Evolutionary conservation across 30 jellyfish, hydroid and myxozoan species (phyloP), one percentile per base, ranked within the genome.

Genomic region (Hydractinia symbiolongicarpus): DNA sequence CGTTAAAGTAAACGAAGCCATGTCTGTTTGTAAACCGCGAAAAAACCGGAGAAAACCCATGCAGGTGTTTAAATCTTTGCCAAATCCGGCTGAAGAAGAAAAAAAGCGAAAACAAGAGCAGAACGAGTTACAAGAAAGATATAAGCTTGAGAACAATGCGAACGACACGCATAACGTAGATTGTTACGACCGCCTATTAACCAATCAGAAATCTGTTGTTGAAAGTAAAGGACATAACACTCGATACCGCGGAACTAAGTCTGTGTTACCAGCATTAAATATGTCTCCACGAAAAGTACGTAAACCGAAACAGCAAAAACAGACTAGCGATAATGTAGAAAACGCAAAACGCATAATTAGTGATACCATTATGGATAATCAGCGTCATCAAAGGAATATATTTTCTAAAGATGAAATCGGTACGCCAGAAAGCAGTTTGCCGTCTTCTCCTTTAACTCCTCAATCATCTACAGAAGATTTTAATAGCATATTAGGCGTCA

Each of bases 31-130:
- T 60, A 57, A 19, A 54, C 85, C 78, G 8, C 85, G 79, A 49
- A 77, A 77, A 30, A 77, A 77, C 3, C 44, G 85, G 4, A 53
- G 85, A 15, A 77, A 77, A 58, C 85, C 85, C 13, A n/a, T 77
- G 8, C 75, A 77, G 6, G 85, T 77, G 6, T 77, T 77, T 40
- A 77, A 77, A 79, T 77, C 85, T 14, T 77, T 77, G 60, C 85
- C 85, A 8, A 77, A 77, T 49, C 85, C 85, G 11, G 85, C 85
- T 13, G 83, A 74, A 5, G 51, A 30, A 58, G 76, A 66, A 8
- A 8, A 19, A 60, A 52, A 52, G 21, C 72, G 61, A 7, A 74
- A 74, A 51, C 9, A 64, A 51, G 74, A 64, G 40, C 6, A 74
- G 83, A 52, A 30, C 40, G 17, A 13, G 16, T 49, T 1, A 55